Percentiles rank a stretch among this genome's conserved stretches.
These are phyloP conservation scores for Chionomys nivalis DNA, from an alignment of 2,113 vertebrate genomes.

Conservation along the genomic window DNA sequence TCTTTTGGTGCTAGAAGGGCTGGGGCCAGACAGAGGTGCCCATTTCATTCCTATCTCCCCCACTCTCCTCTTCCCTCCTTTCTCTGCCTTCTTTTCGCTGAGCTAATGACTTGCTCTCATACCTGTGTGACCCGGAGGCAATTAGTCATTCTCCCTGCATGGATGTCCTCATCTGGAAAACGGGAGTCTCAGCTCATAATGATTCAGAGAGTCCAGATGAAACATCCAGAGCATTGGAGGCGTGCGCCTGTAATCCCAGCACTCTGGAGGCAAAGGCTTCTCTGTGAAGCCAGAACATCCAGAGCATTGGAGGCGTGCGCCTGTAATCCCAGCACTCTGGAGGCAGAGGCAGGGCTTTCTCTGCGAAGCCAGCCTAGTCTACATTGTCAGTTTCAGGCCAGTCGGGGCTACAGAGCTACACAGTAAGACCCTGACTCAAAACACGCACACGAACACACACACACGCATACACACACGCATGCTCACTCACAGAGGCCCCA, in stretches of 20 bases:
- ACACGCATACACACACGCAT: not conserved
- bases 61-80: not conserved
- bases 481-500: not conserved
- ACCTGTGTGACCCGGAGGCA: not conserved
- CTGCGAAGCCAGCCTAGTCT: not conserved
- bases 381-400: not conserved
- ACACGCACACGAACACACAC: not conserved
- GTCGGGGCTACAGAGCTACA: not conserved
- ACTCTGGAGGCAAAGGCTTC: not conserved
- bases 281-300: not conserved
- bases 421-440: not conserved
- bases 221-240: not conserved
- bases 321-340: not conserved
- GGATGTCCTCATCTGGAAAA: not conserved
- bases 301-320: too few relatives aligned
- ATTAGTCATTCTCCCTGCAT: not conserved
- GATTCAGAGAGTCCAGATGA: not conserved
- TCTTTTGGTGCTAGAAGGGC: not conserved
- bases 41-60: not conserved
- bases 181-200: not conserved
- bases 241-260: not conserved
- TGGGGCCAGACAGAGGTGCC: not conserved
- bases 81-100: not conserved
- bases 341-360: not conserved
- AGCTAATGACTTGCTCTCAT: not conserved